Evolutionary conservation across 2,797 vertebrate species (phyloP), one percentile per base, ranked within the genome.

Genomic region (Ambastaia sidthimunki): DNA sequence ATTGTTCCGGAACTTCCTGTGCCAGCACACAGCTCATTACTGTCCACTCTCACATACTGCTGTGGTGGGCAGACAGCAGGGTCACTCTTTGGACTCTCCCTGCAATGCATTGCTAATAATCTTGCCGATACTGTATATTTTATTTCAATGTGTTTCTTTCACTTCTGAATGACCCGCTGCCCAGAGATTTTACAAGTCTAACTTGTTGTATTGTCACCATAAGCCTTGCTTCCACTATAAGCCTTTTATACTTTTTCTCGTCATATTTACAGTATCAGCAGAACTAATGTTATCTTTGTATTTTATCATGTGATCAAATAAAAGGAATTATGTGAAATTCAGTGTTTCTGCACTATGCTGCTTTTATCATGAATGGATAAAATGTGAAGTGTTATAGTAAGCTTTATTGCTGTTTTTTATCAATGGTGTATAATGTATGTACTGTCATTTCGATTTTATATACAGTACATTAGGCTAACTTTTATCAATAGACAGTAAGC

Each of bases 221-320:
- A 71, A 60, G 75, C 75, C 66, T 59, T 19, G 34, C 76, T 31
- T 13, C 60, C 12, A 21, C 65, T 41, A 48, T 50, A n/a, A n/a
- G n/a, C n/a, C 47, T 62, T 62, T 25, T 81, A 47, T 21, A 59
- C 71, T 19, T 74, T 37, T 74, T 44, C 69, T 73, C 90, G 92
- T 93, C 91, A 93, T 88, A 84, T 89, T 87, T 91, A 89, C 92
- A 87, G 34, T 37, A 6, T 37, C 34, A 7, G 34, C 6, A 37
- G 34, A 37, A 37, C 34, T 37, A 37, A 37, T 37, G 34, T 89
- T 94, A 90, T 91, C 91, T 90, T 91, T 91, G 87, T 85, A 90
- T 80, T 85, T 16, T 90, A 88, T 86, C 88, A 87, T 67, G 87
- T 76, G 86, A 89, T 91, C 89, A 90, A 91, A 91, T 2, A 28